Base-by-base conservation (phyloP, 2,888 invertebrate genomes). In the Masnerella sp. region DNA sequence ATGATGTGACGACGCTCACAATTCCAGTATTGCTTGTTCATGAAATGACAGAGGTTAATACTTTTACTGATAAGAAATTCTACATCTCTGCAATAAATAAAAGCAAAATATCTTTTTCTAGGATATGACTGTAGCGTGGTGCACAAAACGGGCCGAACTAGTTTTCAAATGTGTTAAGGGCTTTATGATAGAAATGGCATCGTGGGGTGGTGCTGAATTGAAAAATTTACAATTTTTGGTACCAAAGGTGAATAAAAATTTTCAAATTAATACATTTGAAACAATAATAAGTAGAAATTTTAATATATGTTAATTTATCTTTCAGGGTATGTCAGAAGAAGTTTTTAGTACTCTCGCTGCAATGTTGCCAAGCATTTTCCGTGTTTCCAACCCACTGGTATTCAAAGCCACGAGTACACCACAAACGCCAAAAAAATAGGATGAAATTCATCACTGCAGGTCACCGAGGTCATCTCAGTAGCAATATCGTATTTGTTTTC, bases 81-180 rank as follows among this genome's bases (percentile, higher is more conserved):
- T n/a, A n/a, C n/a, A n/a, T n/a, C n/a, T n/a, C n/a, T n/a, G n/a
- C n/a, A n/a, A n/a, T n/a, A 40, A 25, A 25, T 25, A 25, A 5
- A 25, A 5, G 7, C 25, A 25, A 25, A 7, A 25, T 5, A 25
- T 32, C 11, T 45, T 69, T 47, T 80, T 82, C n/a, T 81, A 94
- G 93, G 95, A 96, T 85, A 96, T 97, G 96, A 98, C 98, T 0
- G 94, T 97, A 54, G 92, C 94, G 28, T 99, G 99, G 99, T 99
- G 98, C 88, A 91, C 95, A 84, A 95, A 96, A 82, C 90, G 99
- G 81, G 98, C 99, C 0, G 99, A 99, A 89, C 90, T 99, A 76
- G 95, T 99, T 68, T 96, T 98, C 84, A 99, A 99, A 89, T 99
- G 99, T 89, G 96, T 98, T 54, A 99, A 99, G 89, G 99, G 99